Percentiles rank a stretch among this genome's conserved stretches.
phyloP scores from a whole-genome alignment of 1,140 invertebrate species.

The Daktulosphaira vitifoliae region DNA sequence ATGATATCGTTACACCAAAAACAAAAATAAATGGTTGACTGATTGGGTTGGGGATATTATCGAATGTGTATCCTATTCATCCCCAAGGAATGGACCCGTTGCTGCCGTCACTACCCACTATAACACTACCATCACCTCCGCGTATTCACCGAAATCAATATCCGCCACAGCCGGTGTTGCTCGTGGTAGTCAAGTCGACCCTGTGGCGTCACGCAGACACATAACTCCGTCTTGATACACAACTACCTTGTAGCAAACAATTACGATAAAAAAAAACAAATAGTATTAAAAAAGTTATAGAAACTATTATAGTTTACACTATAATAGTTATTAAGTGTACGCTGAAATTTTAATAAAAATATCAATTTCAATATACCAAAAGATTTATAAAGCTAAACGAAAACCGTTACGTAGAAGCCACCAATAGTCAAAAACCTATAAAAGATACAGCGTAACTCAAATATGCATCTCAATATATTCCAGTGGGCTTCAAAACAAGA shows the following conservation, averaged over 20 bases:
- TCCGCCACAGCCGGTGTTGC: not conserved
- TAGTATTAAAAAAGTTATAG: too few relatives aligned
- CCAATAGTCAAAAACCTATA: not conserved
- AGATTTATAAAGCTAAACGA: too few relatives aligned
- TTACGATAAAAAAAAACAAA: too few relatives aligned
- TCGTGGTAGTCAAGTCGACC: slow-evolving; percentile 11
- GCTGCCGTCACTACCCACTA: too few relatives aligned
- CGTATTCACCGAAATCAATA: slow-evolving; percentile 28
- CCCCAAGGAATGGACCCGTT: slow-evolving; percentile 21
- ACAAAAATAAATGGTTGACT: not conserved
- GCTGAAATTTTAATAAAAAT: too few relatives aligned
- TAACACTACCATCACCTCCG: not conserved
- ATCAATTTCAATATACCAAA: too few relatives aligned
- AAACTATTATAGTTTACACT: too few relatives aligned
- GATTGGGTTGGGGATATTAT: not conserved
- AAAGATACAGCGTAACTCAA: not conserved
- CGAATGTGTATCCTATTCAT: slow-evolving; percentile 28
- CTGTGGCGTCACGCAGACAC: slow-evolving; percentile 25
- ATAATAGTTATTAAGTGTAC: too few relatives aligned
- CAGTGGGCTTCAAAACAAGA: slow-evolving; percentile 22
- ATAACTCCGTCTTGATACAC: not conserved
- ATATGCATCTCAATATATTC: slow-evolving; percentile 5
- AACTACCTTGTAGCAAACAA: not conserved
- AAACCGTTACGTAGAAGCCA: not conserved
- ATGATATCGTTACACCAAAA: too few relatives aligned